Evolutionary conservation across 2,888 invertebrate genomes (phyloP), one percentile per base, ranked within the genome.

Genomic region (Melipona beecheii): DNA sequence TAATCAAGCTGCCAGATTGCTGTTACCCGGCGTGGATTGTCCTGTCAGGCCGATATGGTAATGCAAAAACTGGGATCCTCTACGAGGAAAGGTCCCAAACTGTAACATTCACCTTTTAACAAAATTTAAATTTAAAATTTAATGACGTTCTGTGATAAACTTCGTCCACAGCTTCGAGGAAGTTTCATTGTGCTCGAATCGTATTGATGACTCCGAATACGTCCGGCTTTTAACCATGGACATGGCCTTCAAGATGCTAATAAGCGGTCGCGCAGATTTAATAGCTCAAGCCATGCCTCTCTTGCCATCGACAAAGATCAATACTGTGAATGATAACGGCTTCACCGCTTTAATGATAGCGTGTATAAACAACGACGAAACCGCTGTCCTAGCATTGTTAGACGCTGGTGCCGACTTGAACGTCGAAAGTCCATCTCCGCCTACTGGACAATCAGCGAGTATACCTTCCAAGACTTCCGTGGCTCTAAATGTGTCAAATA

Each of bases 1-100:
- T 50, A 96, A 97, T 96, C 98, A 98, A 95, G 98, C 98, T 0
- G 98, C 98, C 0, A 94, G 98, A 11, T 94, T 98, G 68, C 95
- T 98, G 64, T 95, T 98, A 75, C 98, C 98, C 2, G 98, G 98
- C 31, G 98, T 98, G 0, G 98, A 98, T 94, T 98, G 98, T 93
- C 98, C 98, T 21, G 97, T 98, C 2, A 94, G 98, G 66, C 96
- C 97, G 2, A 95, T 97, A 90, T 97, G 97, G 96, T 96, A 87
- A 90, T 87, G 75, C 24, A 27, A 24, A 19, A 60, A 5, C 24
- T 60, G 6, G 24, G 24, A 60, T 60, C 17, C 17, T 17, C 24
- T 19, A 60, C 24, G 24, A 60, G 17, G 60, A 5, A 60, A 27
- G 17, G 4, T 60, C 17, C 17, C 19, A 60, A 24, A 24, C 9